Evolutionary conservation across 2,113 vertebrate genomes (phyloP).

Genomic region (Cololabis saira): DNA sequence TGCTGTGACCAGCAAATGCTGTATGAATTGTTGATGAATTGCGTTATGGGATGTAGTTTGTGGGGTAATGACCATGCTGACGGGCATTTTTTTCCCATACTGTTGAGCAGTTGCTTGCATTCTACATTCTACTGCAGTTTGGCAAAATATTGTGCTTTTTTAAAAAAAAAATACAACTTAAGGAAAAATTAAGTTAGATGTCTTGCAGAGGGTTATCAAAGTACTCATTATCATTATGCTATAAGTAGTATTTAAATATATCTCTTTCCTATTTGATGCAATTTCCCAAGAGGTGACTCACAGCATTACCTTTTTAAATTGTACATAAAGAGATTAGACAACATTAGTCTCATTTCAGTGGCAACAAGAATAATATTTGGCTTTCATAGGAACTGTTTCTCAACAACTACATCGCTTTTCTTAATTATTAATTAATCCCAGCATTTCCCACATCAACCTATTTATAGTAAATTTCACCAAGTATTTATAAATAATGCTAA

Average conservation of each 20-base stretch:
- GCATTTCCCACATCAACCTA: constrained; percentile 67
- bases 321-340: neutral
- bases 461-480: constrained; percentile 73
- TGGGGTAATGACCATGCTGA: too few species aligned
- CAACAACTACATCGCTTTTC: constrained; percentile 24
- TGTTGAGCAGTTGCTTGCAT: too few species aligned
- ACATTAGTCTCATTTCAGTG: neutral
- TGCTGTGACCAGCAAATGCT: too few species aligned
- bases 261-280: neutral
- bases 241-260: too few species aligned
- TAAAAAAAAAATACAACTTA: too few species aligned
- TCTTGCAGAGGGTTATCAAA: neutral
- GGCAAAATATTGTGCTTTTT: too few species aligned
- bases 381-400: constrained; percentile 28
- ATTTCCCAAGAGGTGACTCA: neutral
- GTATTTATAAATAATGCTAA: constrained; percentile 49
- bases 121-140: too few species aligned
- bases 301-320: neutral
- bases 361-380: constrained; percentile 27
- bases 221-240: too few species aligned
- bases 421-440: constrained; percentile 77
- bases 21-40: too few species aligned
- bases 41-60: too few species aligned
- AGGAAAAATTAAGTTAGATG: too few species aligned
- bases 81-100: too few species aligned